phyloP scores from a whole-genome alignment of 2,113 vertebrate genomes.

The Dryoscopus gambensis region DNA sequence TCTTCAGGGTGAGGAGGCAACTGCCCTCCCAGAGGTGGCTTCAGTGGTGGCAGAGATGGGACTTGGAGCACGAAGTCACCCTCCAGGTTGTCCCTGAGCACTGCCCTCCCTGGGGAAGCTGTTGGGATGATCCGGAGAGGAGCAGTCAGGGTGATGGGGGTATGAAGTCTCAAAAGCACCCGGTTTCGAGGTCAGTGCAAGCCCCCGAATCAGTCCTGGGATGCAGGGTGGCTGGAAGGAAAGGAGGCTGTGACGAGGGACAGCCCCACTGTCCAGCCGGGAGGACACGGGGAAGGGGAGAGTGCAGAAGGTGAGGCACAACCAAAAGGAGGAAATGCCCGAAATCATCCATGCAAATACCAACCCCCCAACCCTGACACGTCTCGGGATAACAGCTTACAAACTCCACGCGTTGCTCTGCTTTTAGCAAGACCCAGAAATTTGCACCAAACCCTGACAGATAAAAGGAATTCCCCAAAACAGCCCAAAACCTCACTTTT shows the following conservation, averaged over 20 bases:
- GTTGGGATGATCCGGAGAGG: background rate
- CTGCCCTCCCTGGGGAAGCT: background rate
- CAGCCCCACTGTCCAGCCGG: background rate
- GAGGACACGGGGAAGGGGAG: background rate
- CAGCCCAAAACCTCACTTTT: background rate
- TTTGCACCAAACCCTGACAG: background rate
- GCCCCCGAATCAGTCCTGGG: background rate
- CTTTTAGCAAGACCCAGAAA: background rate
- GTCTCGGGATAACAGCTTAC: background rate
- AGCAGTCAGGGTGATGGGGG: background rate
- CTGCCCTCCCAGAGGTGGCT: background rate
- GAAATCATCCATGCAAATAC: background rate
- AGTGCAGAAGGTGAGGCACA: background rate
- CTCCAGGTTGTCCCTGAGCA: background rate
- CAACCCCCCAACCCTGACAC: too few relatives aligned
- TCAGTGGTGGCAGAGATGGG: background rate
- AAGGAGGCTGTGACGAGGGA: background rate
- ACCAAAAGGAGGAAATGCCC: background rate
- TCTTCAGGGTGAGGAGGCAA: conserved; percentile 44
- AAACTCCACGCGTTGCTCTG: background rate
- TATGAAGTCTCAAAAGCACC: background rate
- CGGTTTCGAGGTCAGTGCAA: background rate
- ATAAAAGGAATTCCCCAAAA: background rate
- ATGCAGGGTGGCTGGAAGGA: background rate
- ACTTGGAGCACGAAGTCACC: background rate